These are phyloP conservation scores for Chroicocephalus ridibundus DNA, from an alignment of 2,113 vertebrate species.

Conservation along the genomic window DNA sequence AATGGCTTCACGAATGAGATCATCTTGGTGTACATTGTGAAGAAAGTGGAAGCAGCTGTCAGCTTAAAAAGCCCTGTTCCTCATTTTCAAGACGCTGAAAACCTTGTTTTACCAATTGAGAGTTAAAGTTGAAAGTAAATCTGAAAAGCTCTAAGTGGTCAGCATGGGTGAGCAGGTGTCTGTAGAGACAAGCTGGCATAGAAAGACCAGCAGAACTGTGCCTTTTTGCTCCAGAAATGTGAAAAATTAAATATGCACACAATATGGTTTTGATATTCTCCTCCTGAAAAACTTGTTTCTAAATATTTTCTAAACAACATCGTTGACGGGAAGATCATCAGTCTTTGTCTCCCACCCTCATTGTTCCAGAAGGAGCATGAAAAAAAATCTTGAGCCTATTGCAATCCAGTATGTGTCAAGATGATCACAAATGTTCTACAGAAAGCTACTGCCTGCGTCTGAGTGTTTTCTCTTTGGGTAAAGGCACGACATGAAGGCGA, in stretches of 20 bases:
- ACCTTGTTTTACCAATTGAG: not conserved
- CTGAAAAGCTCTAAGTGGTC: not conserved
- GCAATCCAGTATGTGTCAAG: not conserved
- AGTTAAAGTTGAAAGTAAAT: slow-evolving; percentile 1
- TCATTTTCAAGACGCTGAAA: not conserved
- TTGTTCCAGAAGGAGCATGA: not conserved
- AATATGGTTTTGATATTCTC: not conserved
- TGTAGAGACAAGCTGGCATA: not conserved
- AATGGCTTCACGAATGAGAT: not conserved
- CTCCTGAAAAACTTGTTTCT: not conserved
- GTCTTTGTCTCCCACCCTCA: not conserved
- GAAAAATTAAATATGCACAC: not conserved
- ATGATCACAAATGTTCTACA: not conserved
- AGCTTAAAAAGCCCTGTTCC: not conserved
- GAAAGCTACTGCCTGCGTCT: not conserved
- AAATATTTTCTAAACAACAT: not conserved
- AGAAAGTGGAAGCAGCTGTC: not conserved
- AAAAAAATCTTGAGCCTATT: not conserved
- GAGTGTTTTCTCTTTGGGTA: not conserved
- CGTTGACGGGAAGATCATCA: not conserved
- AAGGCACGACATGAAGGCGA: not conserved
- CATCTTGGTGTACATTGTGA: not conserved
- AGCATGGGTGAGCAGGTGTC: not conserved
- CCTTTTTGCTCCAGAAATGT: slow-evolving; percentile 3
- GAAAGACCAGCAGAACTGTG: not conserved